These are phyloP conservation scores for Apeltes quadracus DNA, from an alignment of 2,113 vertebrate species.

Conservation along the genomic window DNA sequence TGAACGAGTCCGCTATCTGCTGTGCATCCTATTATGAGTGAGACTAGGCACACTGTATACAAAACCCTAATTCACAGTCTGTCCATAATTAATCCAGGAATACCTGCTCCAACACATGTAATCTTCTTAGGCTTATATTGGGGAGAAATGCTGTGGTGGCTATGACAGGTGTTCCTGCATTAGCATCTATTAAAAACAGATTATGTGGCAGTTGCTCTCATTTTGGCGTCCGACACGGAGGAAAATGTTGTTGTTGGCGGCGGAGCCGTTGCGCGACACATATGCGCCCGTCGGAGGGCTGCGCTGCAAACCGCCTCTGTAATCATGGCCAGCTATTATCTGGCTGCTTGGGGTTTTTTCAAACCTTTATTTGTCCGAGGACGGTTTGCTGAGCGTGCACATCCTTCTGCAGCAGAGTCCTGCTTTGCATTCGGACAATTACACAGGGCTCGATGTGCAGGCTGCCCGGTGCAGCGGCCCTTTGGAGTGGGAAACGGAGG, in stretches of 20 bases:
- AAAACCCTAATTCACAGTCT: constrained; percentile 59
- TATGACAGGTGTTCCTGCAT: constrained; percentile 94
- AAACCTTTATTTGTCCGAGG: constrained; percentile 60
- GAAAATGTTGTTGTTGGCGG: constrained; percentile 62
- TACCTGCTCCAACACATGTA: constrained; percentile 97
- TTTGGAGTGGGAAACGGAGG: constrained; percentile 13
- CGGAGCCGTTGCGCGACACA: constrained; percentile 34
- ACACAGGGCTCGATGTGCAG: constrained; percentile 9
- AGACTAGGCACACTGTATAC: constrained; percentile 11
- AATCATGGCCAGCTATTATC: constrained; percentile 54
- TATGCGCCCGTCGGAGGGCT: constrained; percentile 23
- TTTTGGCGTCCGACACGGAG: constrained; percentile 59
- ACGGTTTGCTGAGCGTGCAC: constrained; percentile 59
- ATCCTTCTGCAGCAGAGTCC: constrained; percentile 29
- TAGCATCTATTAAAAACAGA: constrained; percentile 82
- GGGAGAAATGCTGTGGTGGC: constrained; percentile 84
- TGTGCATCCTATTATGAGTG: constrained; percentile 9
- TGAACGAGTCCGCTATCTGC: constrained; percentile 19
- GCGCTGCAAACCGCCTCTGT: constrained; percentile 48
- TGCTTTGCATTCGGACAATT: constrained; percentile 41
- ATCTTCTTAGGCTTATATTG: constrained; percentile 93
- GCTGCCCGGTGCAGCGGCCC: constrained; percentile 15
- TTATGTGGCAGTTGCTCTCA: constrained; percentile 75
- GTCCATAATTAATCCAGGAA: constrained; percentile 85
- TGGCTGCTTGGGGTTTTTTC: constrained; percentile 46